Conservation (phyloP, 1,140 invertebrate genomes). For the Drosophila tristis region DNA sequence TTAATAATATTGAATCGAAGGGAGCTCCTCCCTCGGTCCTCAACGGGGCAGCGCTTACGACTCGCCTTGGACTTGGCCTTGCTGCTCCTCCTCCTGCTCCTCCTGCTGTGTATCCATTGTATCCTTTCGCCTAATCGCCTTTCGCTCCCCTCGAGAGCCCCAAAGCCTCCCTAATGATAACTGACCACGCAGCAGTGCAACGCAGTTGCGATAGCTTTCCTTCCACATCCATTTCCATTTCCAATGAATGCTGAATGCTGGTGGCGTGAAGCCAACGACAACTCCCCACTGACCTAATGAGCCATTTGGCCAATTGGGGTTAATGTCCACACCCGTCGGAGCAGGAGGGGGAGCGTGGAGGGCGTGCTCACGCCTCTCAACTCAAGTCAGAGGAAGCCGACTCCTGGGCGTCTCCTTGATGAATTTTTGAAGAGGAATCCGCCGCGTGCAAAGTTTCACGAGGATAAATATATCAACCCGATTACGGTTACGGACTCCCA, state of each 20-base stretch:
- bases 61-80: conserved; percentile 34
- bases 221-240: conserved; percentile 12
- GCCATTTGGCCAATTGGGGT: conserved; percentile 76
- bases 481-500: conserved; percentile 45
- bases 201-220: conserved; percentile 37
- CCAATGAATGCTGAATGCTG: conserved; percentile 1
- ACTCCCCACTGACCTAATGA: conserved; percentile 74
- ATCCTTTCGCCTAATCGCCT: conserved; percentile 31
- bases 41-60: conserved; percentile 50
- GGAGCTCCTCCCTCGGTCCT: conserved; percentile 1
- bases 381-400: neutral
- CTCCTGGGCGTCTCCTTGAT: conserved; percentile 55
- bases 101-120: neutral
- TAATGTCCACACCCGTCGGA: conserved; percentile 58
- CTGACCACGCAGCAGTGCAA: conserved; percentile 62
- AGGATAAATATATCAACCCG: conserved; percentile 63
- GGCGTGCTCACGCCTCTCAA: conserved; percentile 9
- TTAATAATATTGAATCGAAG: conserved; percentile 70
- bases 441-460: conserved; percentile 43
- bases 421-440: conserved; percentile 68
- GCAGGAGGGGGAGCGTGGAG: neutral
- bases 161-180: conserved; percentile 59
- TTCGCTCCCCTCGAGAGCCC: conserved; percentile 40
- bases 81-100: conserved; percentile 27
- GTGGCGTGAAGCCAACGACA: conserved; percentile 2